Conservation (phyloP, 2,113 vertebrate species). For the Hippocampus zosterae region DNA sequence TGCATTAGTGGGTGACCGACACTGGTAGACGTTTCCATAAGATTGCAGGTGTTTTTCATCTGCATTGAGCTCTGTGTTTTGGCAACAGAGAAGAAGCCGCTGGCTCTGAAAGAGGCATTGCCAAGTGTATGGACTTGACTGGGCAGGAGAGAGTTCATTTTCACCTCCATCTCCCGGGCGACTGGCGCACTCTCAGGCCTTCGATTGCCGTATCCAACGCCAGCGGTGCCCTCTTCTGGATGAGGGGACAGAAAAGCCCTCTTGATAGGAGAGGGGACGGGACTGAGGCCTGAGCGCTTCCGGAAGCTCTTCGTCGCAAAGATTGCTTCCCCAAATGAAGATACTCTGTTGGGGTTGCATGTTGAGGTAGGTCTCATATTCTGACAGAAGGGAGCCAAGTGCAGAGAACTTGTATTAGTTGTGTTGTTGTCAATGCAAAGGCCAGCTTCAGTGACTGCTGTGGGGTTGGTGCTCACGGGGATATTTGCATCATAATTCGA, state of each 20-base stretch:
- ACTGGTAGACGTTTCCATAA: slow-evolving; percentile 74
- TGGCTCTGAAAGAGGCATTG: slow-evolving; percentile 62
- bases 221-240: slow-evolving; percentile 56
- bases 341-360: slow-evolving; percentile 73
- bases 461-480: slow-evolving; percentile 59
- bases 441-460: slow-evolving; percentile 63
- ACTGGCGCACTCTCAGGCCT: slow-evolving; percentile 75
- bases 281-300: slow-evolving; percentile 80
- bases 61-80: slow-evolving; percentile 74
- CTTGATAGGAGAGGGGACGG: slow-evolving; percentile 85
- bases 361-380: slow-evolving; percentile 73
- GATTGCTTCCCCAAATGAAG: slow-evolving; percentile 68
- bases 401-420: slow-evolving; percentile 72
- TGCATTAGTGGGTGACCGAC: slow-evolving; percentile 78
- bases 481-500: slow-evolving; percentile 69
- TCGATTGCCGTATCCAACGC: slow-evolving; percentile 53
- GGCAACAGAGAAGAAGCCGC: slow-evolving; percentile 73
- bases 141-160: slow-evolving; percentile 58
- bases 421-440: slow-evolving; percentile 75
- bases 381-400: slow-evolving; percentile 66
- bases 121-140: slow-evolving; percentile 62
- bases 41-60: slow-evolving; percentile 77
- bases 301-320: slow-evolving; percentile 76
- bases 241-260: slow-evolving; percentile 82
- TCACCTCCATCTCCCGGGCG: slow-evolving; percentile 69